These are phyloP conservation scores for Caenorhabditis becei DNA, from an alignment of 2,888 invertebrate species.

Conservation along the genomic window DNA sequence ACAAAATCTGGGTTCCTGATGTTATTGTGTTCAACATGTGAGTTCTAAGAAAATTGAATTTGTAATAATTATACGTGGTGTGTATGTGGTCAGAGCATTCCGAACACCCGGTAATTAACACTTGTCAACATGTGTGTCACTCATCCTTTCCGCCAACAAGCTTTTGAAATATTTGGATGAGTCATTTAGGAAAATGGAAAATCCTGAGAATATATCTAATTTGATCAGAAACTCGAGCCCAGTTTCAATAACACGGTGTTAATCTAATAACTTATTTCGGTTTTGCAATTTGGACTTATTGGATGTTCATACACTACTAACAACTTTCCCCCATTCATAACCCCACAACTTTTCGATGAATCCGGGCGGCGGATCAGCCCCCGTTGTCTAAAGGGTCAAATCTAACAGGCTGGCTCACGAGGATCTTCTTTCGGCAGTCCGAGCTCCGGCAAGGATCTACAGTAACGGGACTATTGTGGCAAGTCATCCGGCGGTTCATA, in stretches of 20 bases:
- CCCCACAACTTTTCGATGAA: slow-evolving; percentile 17
- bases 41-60: slow-evolving; percentile 81
- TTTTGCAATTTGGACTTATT: too few species aligned
- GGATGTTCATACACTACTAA: neutral
- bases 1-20: slow-evolving; percentile 91
- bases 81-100: neutral
- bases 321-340: slow-evolving; percentile 2
- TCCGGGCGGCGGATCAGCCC: slow-evolving; percentile 52
- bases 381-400: slow-evolving; percentile 67
- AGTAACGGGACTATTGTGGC: slow-evolving; percentile 78
- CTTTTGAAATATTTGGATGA: neutral
- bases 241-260: too few species aligned
- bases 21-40: slow-evolving; percentile 93
- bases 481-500: slow-evolving; percentile 78
- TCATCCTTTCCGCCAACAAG: neutral
- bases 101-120: slow-evolving; percentile 8
- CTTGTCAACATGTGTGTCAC: slow-evolving; percentile 35
- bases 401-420: slow-evolving; percentile 79
- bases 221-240: too few species aligned
- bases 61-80: slow-evolving; percentile 4
- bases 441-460: slow-evolving; percentile 74
- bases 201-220: too few species aligned
- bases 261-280: too few species aligned
- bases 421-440: slow-evolving; percentile 76
- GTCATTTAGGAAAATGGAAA: too few species aligned